Base-by-base conservation (phyloP, 2,888 invertebrate species). In the Palloptera scutellata region DNA sequence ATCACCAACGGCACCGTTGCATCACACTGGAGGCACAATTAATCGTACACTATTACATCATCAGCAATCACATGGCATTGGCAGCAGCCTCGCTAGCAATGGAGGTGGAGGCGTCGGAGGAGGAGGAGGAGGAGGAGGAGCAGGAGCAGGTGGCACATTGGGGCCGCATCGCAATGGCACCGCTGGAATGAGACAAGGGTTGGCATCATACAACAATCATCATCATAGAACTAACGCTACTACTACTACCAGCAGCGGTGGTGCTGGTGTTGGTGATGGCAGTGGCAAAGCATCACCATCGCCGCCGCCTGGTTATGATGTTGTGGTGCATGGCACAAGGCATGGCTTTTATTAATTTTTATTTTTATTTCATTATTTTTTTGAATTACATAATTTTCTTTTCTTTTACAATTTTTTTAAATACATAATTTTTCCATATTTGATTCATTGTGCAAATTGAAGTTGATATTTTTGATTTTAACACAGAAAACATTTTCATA, bases 251-350 rank as follows among this genome's bases (percentile, higher is more conserved):
- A 76, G 77, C 75, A 72, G 66, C 72, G 76, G 73, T 76, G 77
- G 71, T 72, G 76, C 75, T 74, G 70, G 69, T 67, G 67, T 40
- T 61, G 70, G 69, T 64, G 64, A 41, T 64, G 67, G 75, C 74
- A 79, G 79, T 72, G 79, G 79, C 67, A 80, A 78, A 73, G 76
- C 84, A 77, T 83, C 81, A 73, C 81, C 85, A 77, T 84, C 85
- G 75, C 85, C 85, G 77, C 85, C 85, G 79, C 85, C 85, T 74
- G 83, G 83, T 80, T 85, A 85, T 83, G 85, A 85, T 84, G 81
- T 81, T 79, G 82, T 85, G 85, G 85, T 85, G 85, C 85, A 85
- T 85, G 85, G 84, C 84, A 84, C 84, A 84, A 85, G 85, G 85
- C 85, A 85, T 85, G 85, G 84, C 79, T 83, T 83, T 80, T 81